Percentiles rank a stretch among this genome's conserved stretches.
Conservation (phyloP, 1,140 invertebrate genomes). For the Stegodyphus mimosarum region DNA sequence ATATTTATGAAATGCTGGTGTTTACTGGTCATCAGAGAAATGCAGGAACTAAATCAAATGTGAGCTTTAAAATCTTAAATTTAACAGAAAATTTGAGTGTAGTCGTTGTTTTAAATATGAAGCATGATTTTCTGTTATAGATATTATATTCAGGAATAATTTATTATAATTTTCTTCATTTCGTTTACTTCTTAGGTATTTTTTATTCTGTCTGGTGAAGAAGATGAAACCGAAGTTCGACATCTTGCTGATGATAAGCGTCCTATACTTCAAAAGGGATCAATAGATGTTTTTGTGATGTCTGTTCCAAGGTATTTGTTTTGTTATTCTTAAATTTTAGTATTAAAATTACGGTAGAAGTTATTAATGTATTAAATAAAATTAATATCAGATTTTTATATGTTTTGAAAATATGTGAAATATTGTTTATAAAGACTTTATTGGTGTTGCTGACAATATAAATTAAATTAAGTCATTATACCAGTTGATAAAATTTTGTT, state of each 20-base stretch:
- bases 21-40: constrained; percentile 71
- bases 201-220: constrained; percentile 72
- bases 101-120: no score
- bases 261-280: constrained; percentile 69
- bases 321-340: no score
- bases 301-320: constrained; percentile 64
- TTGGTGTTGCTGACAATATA: no score
- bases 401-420: no score
- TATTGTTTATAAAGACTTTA: no score
- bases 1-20: constrained; percentile 73
- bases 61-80: constrained; percentile 59
- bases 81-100: no score
- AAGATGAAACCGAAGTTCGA: constrained; percentile 71
- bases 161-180: neutral
- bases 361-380: no score
- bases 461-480: no score
- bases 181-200: constrained; percentile 66
- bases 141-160: neutral
- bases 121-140: no score
- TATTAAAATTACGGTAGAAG: no score
- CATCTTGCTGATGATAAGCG: constrained; percentile 68
- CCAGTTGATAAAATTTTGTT: no score
- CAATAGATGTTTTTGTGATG: constrained; percentile 71
- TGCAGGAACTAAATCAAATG: constrained; percentile 72
- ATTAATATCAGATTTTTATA: no score